These are phyloP conservation scores for Pseudorectes ferrugineus DNA, from an alignment of 2,113 vertebrate genomes.

Conservation along the genomic window DNA sequence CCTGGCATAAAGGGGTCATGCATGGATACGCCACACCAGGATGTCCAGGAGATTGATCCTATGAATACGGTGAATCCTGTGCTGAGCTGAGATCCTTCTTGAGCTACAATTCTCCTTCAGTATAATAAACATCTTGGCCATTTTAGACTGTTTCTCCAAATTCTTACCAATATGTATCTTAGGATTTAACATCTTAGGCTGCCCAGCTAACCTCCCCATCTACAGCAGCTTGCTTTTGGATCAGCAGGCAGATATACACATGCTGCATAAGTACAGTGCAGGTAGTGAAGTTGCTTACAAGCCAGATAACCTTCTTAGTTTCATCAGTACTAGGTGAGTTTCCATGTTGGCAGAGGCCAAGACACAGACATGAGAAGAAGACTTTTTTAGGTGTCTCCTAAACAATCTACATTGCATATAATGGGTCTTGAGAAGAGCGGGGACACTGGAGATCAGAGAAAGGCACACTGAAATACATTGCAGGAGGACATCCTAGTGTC, in stretches of 20 bases:
- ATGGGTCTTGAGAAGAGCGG: background rate
- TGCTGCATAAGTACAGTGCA: background rate
- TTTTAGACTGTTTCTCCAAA: background rate
- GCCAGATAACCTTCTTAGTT: background rate
- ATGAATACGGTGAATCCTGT: background rate
- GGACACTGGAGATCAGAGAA: background rate
- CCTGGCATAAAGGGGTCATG: background rate
- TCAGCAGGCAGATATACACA: background rate
- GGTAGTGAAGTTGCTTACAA: background rate
- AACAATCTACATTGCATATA: background rate
- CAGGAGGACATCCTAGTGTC: background rate
- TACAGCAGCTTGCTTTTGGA: constrained; percentile 6
- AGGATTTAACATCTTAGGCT: background rate
- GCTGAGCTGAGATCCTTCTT: background rate
- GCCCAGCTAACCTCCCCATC: background rate
- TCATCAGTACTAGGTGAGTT: background rate
- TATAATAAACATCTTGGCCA: background rate
- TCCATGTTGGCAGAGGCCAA: background rate
- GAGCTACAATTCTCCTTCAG: background rate
- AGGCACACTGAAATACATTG: background rate
- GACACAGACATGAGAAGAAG: background rate
- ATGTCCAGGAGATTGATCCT: background rate
- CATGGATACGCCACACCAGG: background rate
- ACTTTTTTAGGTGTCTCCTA: background rate
- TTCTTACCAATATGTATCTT: background rate